Conservation (phyloP, 30 jellyfish, hydroid and myxozoan species). For the Turritopsis rubra region DNA sequence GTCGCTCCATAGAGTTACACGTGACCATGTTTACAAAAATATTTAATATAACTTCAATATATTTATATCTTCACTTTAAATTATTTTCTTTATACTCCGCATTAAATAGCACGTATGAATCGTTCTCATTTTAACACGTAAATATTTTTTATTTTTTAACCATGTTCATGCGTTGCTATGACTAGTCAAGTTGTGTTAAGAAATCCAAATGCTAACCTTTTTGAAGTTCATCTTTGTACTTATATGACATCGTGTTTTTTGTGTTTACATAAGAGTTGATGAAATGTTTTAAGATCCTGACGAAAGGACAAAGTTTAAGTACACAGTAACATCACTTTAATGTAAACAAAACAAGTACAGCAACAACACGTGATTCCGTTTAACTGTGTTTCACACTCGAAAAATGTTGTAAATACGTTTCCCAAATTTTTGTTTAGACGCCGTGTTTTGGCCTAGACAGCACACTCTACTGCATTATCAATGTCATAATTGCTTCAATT, state of each 20-base stretch:
- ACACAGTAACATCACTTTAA: not conserved
- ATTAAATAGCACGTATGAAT: no score
- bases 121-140: not conserved
- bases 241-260: not conserved
- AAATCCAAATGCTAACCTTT: not conserved
- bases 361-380: not conserved
- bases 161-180: no score
- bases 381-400: not conserved
- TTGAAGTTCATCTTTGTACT: not conserved
- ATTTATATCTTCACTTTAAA: no score
- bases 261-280: not conserved
- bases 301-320: not conserved
- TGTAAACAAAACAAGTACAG: not conserved
- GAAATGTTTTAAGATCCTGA: not conserved
- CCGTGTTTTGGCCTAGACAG: not conserved
- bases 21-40: not conserved
- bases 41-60: no score
- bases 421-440: not conserved
- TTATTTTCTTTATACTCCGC: no score
- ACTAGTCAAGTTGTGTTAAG: not conserved
- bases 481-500: not conserved
- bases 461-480: not conserved
- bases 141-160: no score
- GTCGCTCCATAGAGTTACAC: not conserved
- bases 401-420: not conserved